Evolutionary conservation across 2,797 vertebrate species (phyloP).

Genomic region (Buceros bicornis): DNA sequence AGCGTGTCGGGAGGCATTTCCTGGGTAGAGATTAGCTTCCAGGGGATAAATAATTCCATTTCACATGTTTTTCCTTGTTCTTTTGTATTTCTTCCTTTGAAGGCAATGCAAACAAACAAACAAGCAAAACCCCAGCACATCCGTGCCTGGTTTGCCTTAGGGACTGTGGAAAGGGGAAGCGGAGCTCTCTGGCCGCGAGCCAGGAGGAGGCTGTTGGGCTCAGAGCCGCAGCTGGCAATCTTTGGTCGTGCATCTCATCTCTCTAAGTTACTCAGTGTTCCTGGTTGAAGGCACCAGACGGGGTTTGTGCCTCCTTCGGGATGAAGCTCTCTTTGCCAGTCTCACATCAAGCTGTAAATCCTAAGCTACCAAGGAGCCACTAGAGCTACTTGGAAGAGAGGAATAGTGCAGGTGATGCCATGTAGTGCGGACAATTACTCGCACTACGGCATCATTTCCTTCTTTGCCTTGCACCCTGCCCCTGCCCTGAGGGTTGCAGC

Average conservation of each 20-base stretch:
- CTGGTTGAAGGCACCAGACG: not conserved
- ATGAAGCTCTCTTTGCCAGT: not conserved
- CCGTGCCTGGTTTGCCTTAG: not conserved
- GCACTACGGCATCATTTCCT: not conserved
- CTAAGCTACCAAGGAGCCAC: not conserved
- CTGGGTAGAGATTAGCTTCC: not conserved
- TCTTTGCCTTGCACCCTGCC: not conserved
- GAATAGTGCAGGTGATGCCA: not conserved
- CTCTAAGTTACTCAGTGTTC: not conserved
- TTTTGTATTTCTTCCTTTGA: constrained; percentile 12
- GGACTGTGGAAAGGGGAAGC: not conserved
- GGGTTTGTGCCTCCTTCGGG: not conserved
- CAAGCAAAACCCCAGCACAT: not conserved
- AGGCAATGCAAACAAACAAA: not conserved
- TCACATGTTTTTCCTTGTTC: not conserved
- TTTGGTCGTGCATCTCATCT: not conserved
- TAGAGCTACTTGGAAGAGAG: not conserved
- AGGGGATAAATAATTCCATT: not conserved
- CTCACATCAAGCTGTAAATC: not conserved
- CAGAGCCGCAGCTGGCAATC: not conserved
- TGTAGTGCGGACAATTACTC: not conserved
- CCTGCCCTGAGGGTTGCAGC: not conserved
- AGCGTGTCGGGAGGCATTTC: not conserved
- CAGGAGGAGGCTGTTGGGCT: not conserved
- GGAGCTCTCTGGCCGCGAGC: not conserved